phyloP scores from a whole-genome alignment of 2,113 vertebrate genomes.

The Embiotoca jacksoni region DNA sequence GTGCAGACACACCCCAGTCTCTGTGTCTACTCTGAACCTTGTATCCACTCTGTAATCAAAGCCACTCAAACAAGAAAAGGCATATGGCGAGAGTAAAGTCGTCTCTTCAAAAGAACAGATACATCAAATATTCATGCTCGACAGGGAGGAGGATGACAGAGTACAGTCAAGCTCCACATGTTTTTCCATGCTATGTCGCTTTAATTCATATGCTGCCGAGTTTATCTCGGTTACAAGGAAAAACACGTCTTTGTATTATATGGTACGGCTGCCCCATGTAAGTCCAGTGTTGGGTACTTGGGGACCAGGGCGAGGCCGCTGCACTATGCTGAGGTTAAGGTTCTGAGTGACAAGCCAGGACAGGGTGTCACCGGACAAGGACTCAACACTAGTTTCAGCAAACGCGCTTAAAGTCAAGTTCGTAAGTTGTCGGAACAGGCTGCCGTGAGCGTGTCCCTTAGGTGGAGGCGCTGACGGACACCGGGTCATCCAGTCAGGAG shows the following conservation, averaged over 20 bases:
- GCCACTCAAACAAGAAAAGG: conserved; percentile 52
- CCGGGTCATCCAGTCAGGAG: no score
- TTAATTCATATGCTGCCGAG: neutral
- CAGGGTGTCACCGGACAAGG: no score
- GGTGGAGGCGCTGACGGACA: no score
- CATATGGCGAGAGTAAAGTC: conserved; percentile 57
- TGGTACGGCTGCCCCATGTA: no score
- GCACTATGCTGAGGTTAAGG: no score
- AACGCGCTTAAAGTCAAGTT: no score
- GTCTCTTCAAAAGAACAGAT: conserved; percentile 50
- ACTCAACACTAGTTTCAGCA: no score
- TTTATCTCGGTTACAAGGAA: neutral
- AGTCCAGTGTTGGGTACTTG: no score
- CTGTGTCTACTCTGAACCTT: conserved; percentile 51
- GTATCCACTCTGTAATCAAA: conserved; percentile 77
- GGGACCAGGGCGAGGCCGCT: no score
- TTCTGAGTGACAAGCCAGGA: no score
- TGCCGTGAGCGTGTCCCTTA: no score
- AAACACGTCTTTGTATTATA: neutral
- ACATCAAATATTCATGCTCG: conserved; percentile 58
- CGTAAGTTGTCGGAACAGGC: no score
- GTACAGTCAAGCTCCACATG: conserved; percentile 5
- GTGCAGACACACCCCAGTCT: conserved; percentile 69
- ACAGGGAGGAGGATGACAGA: conserved; percentile 27
- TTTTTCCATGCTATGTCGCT: conserved; percentile 1